A percentile compares a stretch with the other conserved stretches of the same genome.
phyloP scores from a whole-genome alignment of 2,888 invertebrate genomes.

The Apodemia duryi region DNA sequence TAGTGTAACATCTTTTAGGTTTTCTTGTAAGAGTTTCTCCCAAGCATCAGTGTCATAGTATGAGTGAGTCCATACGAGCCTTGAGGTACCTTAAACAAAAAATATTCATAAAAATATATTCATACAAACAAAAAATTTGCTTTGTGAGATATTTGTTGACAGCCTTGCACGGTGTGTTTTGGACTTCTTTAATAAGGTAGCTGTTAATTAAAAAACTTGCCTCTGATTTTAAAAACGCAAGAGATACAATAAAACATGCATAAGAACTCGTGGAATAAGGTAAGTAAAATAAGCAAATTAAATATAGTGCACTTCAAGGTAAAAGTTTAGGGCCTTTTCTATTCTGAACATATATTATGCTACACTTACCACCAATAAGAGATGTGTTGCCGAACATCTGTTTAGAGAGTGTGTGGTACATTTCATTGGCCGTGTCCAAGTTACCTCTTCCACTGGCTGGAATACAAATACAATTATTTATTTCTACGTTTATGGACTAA shows the following conservation, averaged over 20 bases:
- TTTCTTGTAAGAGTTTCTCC: slow-evolving; percentile 86
- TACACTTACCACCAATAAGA: slow-evolving; percentile 52
- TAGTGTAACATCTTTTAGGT: slow-evolving; percentile 81
- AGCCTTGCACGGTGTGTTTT: too few relatives aligned
- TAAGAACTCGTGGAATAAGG: too few relatives aligned
- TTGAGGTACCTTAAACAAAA: slow-evolving; percentile 81
- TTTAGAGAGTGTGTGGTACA: slow-evolving; percentile 62
- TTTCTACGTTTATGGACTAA: too few relatives aligned
- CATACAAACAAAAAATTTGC: too few relatives aligned
- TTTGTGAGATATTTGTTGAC: too few relatives aligned
- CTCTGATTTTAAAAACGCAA: too few relatives aligned
- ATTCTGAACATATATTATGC: background rate
- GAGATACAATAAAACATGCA: too few relatives aligned
- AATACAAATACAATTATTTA: slow-evolving; percentile 19
- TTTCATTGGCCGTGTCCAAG: slow-evolving; percentile 58
- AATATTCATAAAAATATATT: too few relatives aligned
- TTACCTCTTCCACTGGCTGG: slow-evolving; percentile 57
- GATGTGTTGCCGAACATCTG: slow-evolving; percentile 72
- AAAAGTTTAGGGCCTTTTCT: background rate
- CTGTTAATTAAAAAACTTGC: too few relatives aligned
- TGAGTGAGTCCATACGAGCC: slow-evolving; percentile 90
- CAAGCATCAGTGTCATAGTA: slow-evolving; percentile 93
- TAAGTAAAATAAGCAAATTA: background rate
- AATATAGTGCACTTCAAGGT: background rate
- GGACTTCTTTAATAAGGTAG: too few relatives aligned